These are phyloP conservation scores for Nephotettix cincticeps DNA, from an alignment of 1,140 invertebrate species.

Conservation along the genomic window DNA sequence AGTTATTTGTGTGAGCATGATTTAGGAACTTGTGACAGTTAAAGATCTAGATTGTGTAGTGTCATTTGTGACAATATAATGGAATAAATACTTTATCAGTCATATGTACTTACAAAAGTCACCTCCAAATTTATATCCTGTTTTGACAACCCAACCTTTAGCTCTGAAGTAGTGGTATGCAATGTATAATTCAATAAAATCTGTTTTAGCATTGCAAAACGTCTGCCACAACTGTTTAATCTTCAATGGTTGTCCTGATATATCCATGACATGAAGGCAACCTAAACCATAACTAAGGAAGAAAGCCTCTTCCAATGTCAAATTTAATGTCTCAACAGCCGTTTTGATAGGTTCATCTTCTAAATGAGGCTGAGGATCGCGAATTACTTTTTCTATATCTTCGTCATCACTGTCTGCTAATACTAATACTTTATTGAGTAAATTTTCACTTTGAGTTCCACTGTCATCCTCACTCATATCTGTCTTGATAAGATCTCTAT, in stretches of 20 bases:
- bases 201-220: slow-evolving; percentile 58
- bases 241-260: slow-evolving; percentile 54
- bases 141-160: slow-evolving; percentile 88
- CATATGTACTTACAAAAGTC: slow-evolving; percentile 80
- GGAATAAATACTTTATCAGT: too few species aligned
- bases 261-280: slow-evolving; percentile 64
- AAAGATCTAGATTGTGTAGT: too few species aligned
- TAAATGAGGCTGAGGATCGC: slow-evolving; percentile 51
- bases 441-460: not conserved
- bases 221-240: slow-evolving; percentile 61
- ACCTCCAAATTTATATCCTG: slow-evolving; percentile 85
- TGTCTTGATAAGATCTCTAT: too few species aligned
- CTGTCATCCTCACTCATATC: too few species aligned
- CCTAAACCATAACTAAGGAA: slow-evolving; percentile 74
- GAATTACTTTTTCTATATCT: slow-evolving; percentile 63
- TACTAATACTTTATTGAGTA: slow-evolving; percentile 53
- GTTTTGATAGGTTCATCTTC: slow-evolving; percentile 37
- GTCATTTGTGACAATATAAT: too few species aligned
- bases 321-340: slow-evolving; percentile 60
- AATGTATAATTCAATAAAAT: slow-evolving; percentile 74
- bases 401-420: slow-evolving; percentile 62
- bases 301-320: slow-evolving; percentile 76
- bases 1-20: too few species aligned
- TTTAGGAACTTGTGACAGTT: too few species aligned
- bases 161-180: slow-evolving; percentile 84